Evolutionary conservation across 2,797 vertebrate species (phyloP), one percentile per base, ranked within the genome.

Genomic region (Adrianichthys oophorus): DNA sequence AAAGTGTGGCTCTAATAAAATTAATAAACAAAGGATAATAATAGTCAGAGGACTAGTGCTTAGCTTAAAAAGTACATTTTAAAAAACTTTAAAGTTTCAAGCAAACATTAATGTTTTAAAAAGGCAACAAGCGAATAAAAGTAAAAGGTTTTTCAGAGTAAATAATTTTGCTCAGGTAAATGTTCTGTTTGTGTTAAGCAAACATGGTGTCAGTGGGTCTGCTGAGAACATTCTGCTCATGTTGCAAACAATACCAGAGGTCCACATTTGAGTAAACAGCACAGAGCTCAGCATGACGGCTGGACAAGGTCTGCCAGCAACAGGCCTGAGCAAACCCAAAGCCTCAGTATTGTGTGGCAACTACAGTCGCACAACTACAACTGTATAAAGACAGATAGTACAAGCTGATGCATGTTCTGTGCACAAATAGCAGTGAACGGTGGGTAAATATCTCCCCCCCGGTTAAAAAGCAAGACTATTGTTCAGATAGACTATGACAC

Each of bases 221-320:
- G 59, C 51, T 59, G 15, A 15, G 65, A 64, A 37, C 62, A 66
- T 66, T 80, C 72, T 69, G 64, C 61, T 71, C 71, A 72, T 62
- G 63, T 57, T 82, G 70, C 73, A 76, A 68, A 83, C 80, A 76
- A 87, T 76, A 83, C 59, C 63, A 42, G 43, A 60, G 6, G 68
- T 60, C 63, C 57, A 68, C 76, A 85, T 84, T 80, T 83, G 84
- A 83, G 73, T 72, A 87, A 88, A 89, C 85, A 87, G 50, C 67
- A 64, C 63, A 21, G 15, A 72, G 52, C 10, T 17, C 65, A 62
- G 68, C 64, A 61, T 43, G 68, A 73, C 76, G 88, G 78, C 78
- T 83, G 81, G 70, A 80, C 71, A 69, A 76, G 80, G 74, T 78
- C 79, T 50, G 74, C 67, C 68, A 59, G 48, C 59, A 62, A 52